Conservation (phyloP, 2,113 vertebrate species). For the Anguilla japonica region DNA sequence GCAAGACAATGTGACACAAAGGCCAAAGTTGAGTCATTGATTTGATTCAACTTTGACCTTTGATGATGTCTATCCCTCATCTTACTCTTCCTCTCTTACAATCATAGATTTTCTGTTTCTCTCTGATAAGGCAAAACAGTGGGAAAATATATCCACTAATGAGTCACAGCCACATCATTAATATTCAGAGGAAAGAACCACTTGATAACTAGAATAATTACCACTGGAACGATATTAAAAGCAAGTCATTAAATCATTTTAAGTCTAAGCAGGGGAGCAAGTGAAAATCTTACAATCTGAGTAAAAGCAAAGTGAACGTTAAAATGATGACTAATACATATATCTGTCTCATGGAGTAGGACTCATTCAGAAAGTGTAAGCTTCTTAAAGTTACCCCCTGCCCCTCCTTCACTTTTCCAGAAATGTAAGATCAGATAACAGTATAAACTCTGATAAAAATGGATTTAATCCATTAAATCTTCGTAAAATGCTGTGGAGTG, state of each 20-base stretch:
- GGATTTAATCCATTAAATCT: background rate
- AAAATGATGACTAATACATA: background rate
- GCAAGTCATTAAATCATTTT: slow-evolving; percentile 27
- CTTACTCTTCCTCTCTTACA: background rate
- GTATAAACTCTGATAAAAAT: background rate
- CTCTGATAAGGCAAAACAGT: background rate
- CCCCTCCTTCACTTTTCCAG: background rate
- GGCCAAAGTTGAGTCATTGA: background rate
- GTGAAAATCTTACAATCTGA: background rate
- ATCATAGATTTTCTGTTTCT: background rate
- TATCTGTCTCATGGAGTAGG: background rate
- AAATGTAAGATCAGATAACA: background rate
- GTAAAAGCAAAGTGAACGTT: slow-evolving; percentile 3
- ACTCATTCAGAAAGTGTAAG: background rate
- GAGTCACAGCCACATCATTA: slow-evolving; percentile 14
- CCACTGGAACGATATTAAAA: slow-evolving; percentile 15
- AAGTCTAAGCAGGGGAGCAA: slow-evolving; percentile 18
- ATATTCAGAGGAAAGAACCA: slow-evolving; percentile 11
- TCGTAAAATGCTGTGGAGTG: background rate
- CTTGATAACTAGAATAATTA: slow-evolving; percentile 32
- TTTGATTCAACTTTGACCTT: background rate
- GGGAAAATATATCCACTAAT: slow-evolving; percentile 12
- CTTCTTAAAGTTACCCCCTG: background rate
- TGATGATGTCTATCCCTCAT: background rate
- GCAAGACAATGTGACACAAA: background rate